phyloP scores from a whole-genome alignment of 2,888 invertebrate genomes.

The Rhyacophila evoluta region DNA sequence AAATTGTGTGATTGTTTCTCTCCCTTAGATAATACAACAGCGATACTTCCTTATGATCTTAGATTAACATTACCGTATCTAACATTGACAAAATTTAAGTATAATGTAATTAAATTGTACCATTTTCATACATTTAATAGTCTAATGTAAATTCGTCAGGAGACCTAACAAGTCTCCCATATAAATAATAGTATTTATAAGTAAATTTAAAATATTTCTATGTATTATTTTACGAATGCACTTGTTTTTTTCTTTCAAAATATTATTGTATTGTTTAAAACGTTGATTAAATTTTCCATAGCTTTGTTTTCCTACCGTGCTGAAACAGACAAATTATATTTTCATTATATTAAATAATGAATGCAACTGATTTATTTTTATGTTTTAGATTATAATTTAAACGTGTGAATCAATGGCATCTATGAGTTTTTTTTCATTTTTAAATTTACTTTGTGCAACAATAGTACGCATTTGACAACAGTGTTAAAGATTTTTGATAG shows the following conservation, averaged over 20 bases:
- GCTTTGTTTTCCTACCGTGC: too few relatives aligned
- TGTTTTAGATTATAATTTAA: too few relatives aligned
- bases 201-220: neutral
- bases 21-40: neutral
- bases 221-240: neutral
- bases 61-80: conserved; percentile 20
- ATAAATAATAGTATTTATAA: conserved; percentile 18
- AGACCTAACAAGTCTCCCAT: neutral
- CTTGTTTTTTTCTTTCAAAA: conserved; percentile 6
- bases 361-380: neutral
- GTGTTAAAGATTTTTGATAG: too few relatives aligned
- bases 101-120: conserved; percentile 12
- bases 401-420: too few relatives aligned
- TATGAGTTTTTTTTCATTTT: too few relatives aligned
- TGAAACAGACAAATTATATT: neutral
- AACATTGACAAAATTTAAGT: conserved; percentile 16
- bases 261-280: neutral
- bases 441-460: too few relatives aligned
- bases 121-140: conserved; percentile 24
- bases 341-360: neutral
- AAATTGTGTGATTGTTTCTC: neutral
- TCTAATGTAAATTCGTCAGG: conserved; percentile 19
- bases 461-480: too few relatives aligned
- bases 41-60: conserved; percentile 16
- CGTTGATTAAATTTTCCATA: too few relatives aligned